Evolutionary conservation across 2,797 vertebrate species (phyloP), one percentile per base, ranked within the genome.

Genomic region (Tachyglossus aculeatus): DNA sequence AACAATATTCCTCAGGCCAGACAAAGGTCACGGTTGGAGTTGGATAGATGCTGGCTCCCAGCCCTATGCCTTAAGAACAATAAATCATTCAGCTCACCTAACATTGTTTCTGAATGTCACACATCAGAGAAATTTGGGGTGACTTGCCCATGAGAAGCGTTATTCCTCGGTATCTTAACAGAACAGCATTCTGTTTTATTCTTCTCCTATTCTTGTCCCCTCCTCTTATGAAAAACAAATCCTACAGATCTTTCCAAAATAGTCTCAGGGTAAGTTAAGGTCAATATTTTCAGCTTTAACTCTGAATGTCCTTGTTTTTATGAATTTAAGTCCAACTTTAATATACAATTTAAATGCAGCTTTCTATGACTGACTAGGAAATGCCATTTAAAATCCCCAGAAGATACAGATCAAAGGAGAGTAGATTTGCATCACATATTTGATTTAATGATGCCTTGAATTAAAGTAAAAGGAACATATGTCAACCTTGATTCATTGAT

Each of bases 391-490:
- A 84, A 80, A 78, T 76, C 51, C 44, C 66, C 51, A 65, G 58
- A 82, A 84, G 71, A 67, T 55, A 77, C 56, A 83, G 63, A 79
- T 80, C 47, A 84, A 85, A 83, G 56, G 56, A 84, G 41, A 70
- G 53, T 63, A 78, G 73, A 75, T 84, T 76, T 81, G 25, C n/a
- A 82, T 68, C 34, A 34, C 29, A 48, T 79, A 71, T 86, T 80
- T 77, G 59, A 83, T 80, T 78, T 86, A 84, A 83, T 74, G 55
- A 79, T 70, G 50, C 52, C 75, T 82, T 86, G 44, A 75, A 79
- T 72, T 74, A 74, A 83, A 88, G 66, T 67, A 79, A 71, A 77
- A 69, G 45, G 39, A 85, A 73, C 67, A 76, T 74, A 77, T 79
- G 74, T 78, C 41, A 70, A 82, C 34, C 40, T 83, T 82, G 60